phyloP scores from a whole-genome alignment of 2,113 vertebrate genomes.

The Paratilapia polleni region DNA sequence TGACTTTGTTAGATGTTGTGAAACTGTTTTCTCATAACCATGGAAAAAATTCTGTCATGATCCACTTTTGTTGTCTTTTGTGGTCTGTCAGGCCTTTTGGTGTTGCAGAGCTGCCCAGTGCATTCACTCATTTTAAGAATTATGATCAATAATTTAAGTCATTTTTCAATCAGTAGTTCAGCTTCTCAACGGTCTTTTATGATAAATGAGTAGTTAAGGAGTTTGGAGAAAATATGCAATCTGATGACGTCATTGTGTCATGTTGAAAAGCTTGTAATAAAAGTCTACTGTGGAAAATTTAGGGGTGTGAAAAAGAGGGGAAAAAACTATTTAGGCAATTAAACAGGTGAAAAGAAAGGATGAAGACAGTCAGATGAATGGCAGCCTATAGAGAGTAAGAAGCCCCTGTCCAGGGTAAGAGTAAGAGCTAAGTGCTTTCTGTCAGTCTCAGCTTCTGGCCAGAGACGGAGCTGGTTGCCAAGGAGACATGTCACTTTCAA shows the following conservation, averaged over 20 bases:
- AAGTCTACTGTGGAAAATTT: background rate
- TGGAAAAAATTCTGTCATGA: background rate
- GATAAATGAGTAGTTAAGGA: no score
- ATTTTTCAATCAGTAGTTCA: no score
- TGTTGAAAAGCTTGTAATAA: no score
- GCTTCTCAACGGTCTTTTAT: no score
- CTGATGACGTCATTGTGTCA: no score
- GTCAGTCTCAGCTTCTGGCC: slow-evolving; percentile 56
- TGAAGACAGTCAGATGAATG: slow-evolving; percentile 24
- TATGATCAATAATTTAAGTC: no score
- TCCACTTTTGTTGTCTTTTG: background rate
- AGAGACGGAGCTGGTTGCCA: slow-evolving; percentile 74
- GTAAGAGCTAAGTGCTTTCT: slow-evolving; percentile 50
- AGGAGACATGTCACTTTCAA: slow-evolving; percentile 78
- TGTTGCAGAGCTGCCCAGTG: background rate
- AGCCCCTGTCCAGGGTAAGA: slow-evolving; percentile 43
- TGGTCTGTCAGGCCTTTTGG: no score
- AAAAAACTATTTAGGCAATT: background rate
- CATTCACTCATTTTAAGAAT: background rate
- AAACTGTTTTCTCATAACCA: background rate
- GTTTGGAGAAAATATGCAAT: no score
- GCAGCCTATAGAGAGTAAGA: slow-evolving; percentile 10
- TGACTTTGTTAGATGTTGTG: background rate
- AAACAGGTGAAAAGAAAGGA: slow-evolving; percentile 7
- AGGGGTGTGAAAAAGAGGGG: background rate